phyloP scores from a whole-genome alignment of 2,888 invertebrate species.

The Myathropa florea region DNA sequence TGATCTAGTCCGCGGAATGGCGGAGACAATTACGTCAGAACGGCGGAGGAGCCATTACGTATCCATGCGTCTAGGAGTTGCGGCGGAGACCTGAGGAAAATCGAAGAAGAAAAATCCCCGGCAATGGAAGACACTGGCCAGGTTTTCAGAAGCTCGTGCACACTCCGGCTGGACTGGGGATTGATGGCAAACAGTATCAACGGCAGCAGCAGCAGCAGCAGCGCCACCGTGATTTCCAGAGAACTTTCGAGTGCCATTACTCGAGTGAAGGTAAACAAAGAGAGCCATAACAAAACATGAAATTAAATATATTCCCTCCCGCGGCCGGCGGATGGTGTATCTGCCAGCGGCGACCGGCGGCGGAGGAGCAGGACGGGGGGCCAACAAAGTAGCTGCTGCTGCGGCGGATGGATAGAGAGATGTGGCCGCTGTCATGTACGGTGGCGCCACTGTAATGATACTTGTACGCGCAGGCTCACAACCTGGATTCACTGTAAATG shows the following conservation, averaged over 20 bases:
- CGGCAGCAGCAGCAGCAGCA: slow-evolving; percentile 1
- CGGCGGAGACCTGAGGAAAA: slow-evolving; percentile 22
- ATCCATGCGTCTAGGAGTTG: not conserved
- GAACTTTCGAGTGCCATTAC: slow-evolving; percentile 62
- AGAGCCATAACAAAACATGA: slow-evolving; percentile 57
- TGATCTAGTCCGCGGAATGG: slow-evolving; percentile 20
- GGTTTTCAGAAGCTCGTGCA: slow-evolving; percentile 47
- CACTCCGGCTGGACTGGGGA: not conserved
- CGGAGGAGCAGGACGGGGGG: not conserved
- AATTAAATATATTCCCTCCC: slow-evolving; percentile 50
- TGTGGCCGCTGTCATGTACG: slow-evolving; percentile 58
- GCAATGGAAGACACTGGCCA: slow-evolving; percentile 33
- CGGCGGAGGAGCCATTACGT: slow-evolving; percentile 35
- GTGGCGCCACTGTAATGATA: slow-evolving; percentile 66
- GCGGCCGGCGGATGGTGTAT: slow-evolving; percentile 11
- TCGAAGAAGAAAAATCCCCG: slow-evolving; percentile 30
- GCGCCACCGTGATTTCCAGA: slow-evolving; percentile 38
- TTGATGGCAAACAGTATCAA: slow-evolving; percentile 16
- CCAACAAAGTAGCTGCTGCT: slow-evolving; percentile 37
- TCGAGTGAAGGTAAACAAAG: slow-evolving; percentile 57
- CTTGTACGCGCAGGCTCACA: slow-evolving; percentile 62
- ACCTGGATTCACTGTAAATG: slow-evolving; percentile 61
- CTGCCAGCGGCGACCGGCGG: not conserved
- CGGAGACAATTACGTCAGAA: slow-evolving; percentile 63
- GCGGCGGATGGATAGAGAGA: slow-evolving; percentile 46